These are phyloP conservation scores for Lochmaea capreae DNA, from an alignment of 2,888 invertebrate genomes.

Conservation along the genomic window DNA sequence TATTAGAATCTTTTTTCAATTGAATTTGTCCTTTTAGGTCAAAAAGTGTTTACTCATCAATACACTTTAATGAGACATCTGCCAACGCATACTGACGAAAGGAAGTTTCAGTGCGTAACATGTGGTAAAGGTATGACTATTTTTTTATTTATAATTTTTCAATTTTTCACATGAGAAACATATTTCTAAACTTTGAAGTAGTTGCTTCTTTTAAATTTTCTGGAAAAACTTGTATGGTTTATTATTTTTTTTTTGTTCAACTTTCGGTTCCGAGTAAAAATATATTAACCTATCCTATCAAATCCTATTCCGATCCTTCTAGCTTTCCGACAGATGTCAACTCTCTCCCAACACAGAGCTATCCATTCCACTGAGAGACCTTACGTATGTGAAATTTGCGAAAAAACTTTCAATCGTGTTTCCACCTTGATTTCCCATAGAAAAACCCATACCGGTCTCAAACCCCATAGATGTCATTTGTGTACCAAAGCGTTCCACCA, in stretches of 20 bases:
- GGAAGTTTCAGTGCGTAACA: constrained; percentile 79
- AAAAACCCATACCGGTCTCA: constrained; percentile 80
- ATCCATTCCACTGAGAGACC: constrained; percentile 82
- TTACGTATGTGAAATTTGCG: constrained; percentile 79
- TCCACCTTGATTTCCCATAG: constrained; percentile 85
- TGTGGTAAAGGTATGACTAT: constrained; percentile 72
- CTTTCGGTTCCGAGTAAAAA: no score
- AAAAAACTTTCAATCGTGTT: constrained; percentile 82
- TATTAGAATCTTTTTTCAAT: no score
- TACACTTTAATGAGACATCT: constrained; percentile 81
- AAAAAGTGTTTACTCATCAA: constrained; percentile 80
- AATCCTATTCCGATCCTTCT: constrained; percentile 22
- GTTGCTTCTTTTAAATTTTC: no score
- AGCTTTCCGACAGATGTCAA: constrained; percentile 80
- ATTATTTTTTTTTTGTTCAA: no score
- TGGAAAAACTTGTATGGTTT: no score
- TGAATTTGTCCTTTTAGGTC: constrained; percentile 66
- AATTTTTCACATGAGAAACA: no score
- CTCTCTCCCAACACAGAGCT: constrained; percentile 81
- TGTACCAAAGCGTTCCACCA: constrained; percentile 85
- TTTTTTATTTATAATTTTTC: not conserved
- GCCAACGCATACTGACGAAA: constrained; percentile 81
- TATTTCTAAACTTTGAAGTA: no score
- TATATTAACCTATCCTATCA: not conserved
- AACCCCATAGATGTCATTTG: constrained; percentile 79